Base-by-base conservation (phyloP, 2,797 vertebrate species). In the Enteromius paludinosus region DNA sequence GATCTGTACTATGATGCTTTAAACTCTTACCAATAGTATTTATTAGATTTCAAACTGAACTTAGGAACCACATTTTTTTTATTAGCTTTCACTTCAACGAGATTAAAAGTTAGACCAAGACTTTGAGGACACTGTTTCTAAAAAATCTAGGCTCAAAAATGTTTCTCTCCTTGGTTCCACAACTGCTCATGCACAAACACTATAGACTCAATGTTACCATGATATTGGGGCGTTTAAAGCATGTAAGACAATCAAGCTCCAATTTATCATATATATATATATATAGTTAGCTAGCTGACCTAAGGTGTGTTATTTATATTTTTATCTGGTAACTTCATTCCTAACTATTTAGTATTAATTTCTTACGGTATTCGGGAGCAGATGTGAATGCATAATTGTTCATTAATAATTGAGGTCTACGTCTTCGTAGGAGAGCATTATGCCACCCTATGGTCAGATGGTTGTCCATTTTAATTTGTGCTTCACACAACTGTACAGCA, bases 401-500 rank as follows among this genome's bases (percentile, higher is more conserved):
- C 28, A 18, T 33, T 33, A 14, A 38, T 3, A 41, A 5, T 17
- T 23, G 12, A 56, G 18, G 25, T 49, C 15, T 30, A 12, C 17
- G 20, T 66, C 17, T 17, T 30, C 0, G 4, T 23, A 8, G 1
- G 45, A 20, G 0, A n/a, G 17, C 28, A 15, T 17, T 25, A 35
- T 49, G 41, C 54, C 18, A 23, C 38, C 10, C 20, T 10, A 25
- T n/a, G 49, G 49, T 43, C 54, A 47, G 15, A 56, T 68, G 56
- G 9, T 35, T 61, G 8, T 45, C 3, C 15, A 14, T 33, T 25
- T 56, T 47, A n/a, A 74, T 41, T 5, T 65, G 56, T 59, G 25
- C 52, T 69, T 49, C 12, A 62, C 17, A 35, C 6, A 28, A 14
- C 12, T 4, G 4, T n/a, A 28, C 90, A 80, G 80, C 68, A 90